Conservation (phyloP, 1,140 invertebrate species). For the Brachionus rubens region DNA sequence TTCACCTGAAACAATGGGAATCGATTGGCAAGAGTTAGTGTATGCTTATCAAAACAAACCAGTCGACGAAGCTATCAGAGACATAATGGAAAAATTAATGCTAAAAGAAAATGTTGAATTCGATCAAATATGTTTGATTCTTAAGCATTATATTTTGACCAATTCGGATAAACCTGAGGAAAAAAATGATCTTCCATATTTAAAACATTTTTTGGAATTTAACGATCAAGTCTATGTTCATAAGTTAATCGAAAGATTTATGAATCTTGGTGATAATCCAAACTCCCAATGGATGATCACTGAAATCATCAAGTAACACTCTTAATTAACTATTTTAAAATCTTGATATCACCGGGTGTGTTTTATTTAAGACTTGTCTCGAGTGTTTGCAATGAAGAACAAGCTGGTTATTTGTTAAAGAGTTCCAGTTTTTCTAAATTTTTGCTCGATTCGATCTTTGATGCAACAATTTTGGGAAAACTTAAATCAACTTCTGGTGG, state of each 20-base stretch:
- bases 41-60: constrained; percentile 25
- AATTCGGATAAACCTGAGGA: background rate
- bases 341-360: background rate
- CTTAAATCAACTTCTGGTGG: background rate
- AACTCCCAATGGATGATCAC: constrained; percentile 42
- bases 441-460: background rate
- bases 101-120: constrained; percentile 23
- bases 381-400: constrained; percentile 25
- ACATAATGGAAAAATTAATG: constrained; percentile 31
- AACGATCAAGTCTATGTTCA: constrained; percentile 20
- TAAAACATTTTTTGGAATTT: constrained; percentile 7
- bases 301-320: constrained; percentile 13
- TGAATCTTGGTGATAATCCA: background rate
- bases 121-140: constrained; percentile 39
- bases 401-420: constrained; percentile 5
- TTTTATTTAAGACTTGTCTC: background rate
- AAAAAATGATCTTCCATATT: background rate
- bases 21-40: constrained; percentile 32
- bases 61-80: constrained; percentile 15
- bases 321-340: background rate
- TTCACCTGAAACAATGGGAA: background rate
- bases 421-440: background rate
- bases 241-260: constrained; percentile 4
- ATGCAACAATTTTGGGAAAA: background rate
- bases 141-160: constrained; percentile 24